A percentile compares a stretch with the other conserved stretches of the same genome.
phyloP scores from a whole-genome alignment of 2,797 vertebrate genomes.

The Xenentodon cancila region DNA sequence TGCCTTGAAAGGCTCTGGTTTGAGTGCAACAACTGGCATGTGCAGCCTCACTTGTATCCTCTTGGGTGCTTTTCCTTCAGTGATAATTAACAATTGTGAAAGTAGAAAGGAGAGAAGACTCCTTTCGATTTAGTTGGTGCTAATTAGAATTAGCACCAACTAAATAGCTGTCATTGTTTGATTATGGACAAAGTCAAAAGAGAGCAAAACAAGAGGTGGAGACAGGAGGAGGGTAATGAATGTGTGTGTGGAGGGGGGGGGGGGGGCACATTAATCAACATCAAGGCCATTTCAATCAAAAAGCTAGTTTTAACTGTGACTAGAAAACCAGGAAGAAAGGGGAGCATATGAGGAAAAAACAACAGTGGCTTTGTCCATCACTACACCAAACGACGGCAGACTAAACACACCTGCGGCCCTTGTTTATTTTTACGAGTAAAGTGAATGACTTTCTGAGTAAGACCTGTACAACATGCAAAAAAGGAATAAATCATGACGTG shows the following conservation, averaged over 20 bases:
- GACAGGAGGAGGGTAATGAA: slow-evolving; percentile 83
- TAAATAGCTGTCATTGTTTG: slow-evolving; percentile 88
- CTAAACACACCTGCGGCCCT: slow-evolving; percentile 51
- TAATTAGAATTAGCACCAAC: slow-evolving; percentile 91
- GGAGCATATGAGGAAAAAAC: slow-evolving; percentile 8
- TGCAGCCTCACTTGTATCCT: slow-evolving; percentile 81
- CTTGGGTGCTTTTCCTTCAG: slow-evolving; percentile 76
- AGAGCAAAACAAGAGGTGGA: slow-evolving; percentile 37
- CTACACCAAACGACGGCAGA: slow-evolving; percentile 47
- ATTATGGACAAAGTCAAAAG: slow-evolving; percentile 86
- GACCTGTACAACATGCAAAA: background rate
- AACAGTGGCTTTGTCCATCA: slow-evolving; percentile 40
- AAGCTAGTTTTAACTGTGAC: slow-evolving; percentile 44
- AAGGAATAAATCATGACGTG: background rate
- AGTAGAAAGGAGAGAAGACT: slow-evolving; percentile 60
- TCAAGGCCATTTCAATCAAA: slow-evolving; percentile 63
- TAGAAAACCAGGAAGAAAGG: slow-evolving; percentile 9
- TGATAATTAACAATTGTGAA: slow-evolving; percentile 86
- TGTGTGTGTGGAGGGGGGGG: slow-evolving; percentile 80
- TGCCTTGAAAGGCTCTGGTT: slow-evolving; percentile 55
- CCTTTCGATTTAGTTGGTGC: slow-evolving; percentile 73
- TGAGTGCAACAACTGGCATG: slow-evolving; percentile 42
- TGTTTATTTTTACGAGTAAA: slow-evolving; percentile 31
- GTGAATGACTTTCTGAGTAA: slow-evolving; percentile 11
- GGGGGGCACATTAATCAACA: slow-evolving; percentile 53